Evolutionary conservation across 2,888 invertebrate species (phyloP).

Genomic region (Hermaeophaga mercurialis): DNA sequence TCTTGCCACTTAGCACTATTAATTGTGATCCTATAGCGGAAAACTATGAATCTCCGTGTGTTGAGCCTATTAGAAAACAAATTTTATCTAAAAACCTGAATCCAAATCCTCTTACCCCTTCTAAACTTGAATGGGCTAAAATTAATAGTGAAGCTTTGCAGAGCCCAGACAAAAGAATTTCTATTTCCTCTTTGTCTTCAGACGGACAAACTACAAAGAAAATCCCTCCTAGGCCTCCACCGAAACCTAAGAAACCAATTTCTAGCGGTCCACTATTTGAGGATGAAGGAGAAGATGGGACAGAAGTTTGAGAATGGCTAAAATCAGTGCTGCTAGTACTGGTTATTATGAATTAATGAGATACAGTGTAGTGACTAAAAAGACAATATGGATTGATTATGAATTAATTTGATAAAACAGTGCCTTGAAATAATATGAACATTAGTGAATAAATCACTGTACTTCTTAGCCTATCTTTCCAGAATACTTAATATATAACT

Average conservation of each 20-base stretch:
- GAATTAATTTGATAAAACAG: slow-evolving; percentile 26
- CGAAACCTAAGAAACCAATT: slow-evolving; percentile 80
- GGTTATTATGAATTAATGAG: slow-evolving; percentile 44
- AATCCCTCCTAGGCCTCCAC: slow-evolving; percentile 83
- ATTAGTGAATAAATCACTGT: slow-evolving; percentile 23
- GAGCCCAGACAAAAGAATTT: slow-evolving; percentile 59
- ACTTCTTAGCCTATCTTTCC: slow-evolving; percentile 24
- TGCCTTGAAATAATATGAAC: slow-evolving; percentile 36
- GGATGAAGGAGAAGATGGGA: slow-evolving; percentile 88
- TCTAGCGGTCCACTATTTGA: slow-evolving; percentile 79
- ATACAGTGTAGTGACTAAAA: slow-evolving; percentile 36
- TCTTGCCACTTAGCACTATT: slow-evolving; percentile 51
- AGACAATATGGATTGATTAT: slow-evolving; percentile 20
- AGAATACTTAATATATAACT: slow-evolving; percentile 27
- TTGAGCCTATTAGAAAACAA: slow-evolving; percentile 51
- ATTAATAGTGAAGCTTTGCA: slow-evolving; percentile 56
- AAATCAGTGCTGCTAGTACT: slow-evolving; percentile 54
- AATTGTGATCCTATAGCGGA: slow-evolving; percentile 61
- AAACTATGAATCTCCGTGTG: slow-evolving; percentile 59
- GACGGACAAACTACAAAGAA: slow-evolving; percentile 63
- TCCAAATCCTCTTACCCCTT: slow-evolving; percentile 43
- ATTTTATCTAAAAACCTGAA: slow-evolving; percentile 53
- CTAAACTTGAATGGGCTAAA: slow-evolving; percentile 54
- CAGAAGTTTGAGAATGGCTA: slow-evolving; percentile 75
- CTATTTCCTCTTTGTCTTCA: slow-evolving; percentile 44